Evolutionary conservation across 2,888 invertebrate species (phyloP).

Genomic region (Exephanes ischioxanthus): DNA sequence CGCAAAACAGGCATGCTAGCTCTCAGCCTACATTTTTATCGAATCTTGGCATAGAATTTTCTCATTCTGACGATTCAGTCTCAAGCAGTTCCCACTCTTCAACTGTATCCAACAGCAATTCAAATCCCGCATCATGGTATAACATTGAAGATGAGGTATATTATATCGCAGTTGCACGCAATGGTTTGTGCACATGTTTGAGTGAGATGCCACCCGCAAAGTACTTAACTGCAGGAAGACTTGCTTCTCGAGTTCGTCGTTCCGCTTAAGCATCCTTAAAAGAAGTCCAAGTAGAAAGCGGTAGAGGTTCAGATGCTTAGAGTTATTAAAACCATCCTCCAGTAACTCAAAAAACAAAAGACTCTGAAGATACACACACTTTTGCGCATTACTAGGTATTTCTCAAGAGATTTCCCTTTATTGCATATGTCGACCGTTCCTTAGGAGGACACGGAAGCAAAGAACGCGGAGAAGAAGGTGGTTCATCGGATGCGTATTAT

Average conservation of each 20-base stretch:
- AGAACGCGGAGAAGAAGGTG: too few relatives aligned
- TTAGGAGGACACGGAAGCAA: too few relatives aligned
- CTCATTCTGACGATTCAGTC: background rate
- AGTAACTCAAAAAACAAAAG: too few relatives aligned
- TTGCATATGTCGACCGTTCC: too few relatives aligned
- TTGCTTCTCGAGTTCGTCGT: constrained; percentile 32
- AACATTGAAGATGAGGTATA: constrained; percentile 32
- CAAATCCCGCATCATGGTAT: background rate
- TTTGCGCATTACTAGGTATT: too few relatives aligned
- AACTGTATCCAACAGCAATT: background rate
- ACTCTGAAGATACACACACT: too few relatives aligned
- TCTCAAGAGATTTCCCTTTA: too few relatives aligned
- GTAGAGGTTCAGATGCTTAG: too few relatives aligned
- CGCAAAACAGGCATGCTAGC: background rate
- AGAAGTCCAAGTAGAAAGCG: background rate
- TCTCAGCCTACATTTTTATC: background rate
- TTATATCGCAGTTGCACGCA: constrained; percentile 47
- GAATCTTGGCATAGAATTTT: background rate
- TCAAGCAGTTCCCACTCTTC: background rate
- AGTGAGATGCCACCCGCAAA: constrained; percentile 36
- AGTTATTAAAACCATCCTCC: too few relatives aligned
- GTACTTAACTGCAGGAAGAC: constrained; percentile 1
- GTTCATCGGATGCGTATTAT: too few relatives aligned
- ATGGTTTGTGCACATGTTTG: constrained; percentile 51
- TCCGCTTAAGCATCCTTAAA: background rate